A percentile compares a stretch with the other conserved stretches of the same genome.
phyloP scores from a whole-genome alignment of 2,797 vertebrate species.

The Pelodytes ibericus region DNA sequence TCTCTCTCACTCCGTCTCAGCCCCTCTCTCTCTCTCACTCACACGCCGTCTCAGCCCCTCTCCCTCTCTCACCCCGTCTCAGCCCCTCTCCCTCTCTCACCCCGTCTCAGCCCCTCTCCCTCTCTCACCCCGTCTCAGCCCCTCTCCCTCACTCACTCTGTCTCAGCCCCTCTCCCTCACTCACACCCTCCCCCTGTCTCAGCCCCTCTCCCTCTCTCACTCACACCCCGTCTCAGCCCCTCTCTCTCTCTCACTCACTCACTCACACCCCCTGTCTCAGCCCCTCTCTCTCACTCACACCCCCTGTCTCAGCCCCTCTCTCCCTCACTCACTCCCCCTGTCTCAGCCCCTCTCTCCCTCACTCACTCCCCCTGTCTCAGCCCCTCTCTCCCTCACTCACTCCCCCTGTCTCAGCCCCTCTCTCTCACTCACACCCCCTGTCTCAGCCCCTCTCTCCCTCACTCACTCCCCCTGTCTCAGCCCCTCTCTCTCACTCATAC shows the following conservation, averaged over 20 bases:
- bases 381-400: too few relatives aligned
- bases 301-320: neutral
- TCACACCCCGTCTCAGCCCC: neutral
- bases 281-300: neutral
- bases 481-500: too few relatives aligned
- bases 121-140: neutral
- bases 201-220: neutral
- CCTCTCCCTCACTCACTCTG: too few relatives aligned
- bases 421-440: too few relatives aligned
- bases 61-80: neutral
- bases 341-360: too few relatives aligned
- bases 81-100: too few relatives aligned
- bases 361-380: too few relatives aligned
- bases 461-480: too few relatives aligned
- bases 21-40: neutral
- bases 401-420: too few relatives aligned
- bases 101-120: neutral
- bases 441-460: too few relatives aligned
- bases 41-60: neutral
- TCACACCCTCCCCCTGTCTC: neutral
- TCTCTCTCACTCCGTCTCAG: neutral
- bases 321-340: too few relatives aligned
- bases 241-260: neutral
- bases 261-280: neutral
- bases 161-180: too few relatives aligned